Evolutionary conservation across 2,797 vertebrate species (phyloP).

Genomic region (Cercopithecus hamlyni): DNA sequence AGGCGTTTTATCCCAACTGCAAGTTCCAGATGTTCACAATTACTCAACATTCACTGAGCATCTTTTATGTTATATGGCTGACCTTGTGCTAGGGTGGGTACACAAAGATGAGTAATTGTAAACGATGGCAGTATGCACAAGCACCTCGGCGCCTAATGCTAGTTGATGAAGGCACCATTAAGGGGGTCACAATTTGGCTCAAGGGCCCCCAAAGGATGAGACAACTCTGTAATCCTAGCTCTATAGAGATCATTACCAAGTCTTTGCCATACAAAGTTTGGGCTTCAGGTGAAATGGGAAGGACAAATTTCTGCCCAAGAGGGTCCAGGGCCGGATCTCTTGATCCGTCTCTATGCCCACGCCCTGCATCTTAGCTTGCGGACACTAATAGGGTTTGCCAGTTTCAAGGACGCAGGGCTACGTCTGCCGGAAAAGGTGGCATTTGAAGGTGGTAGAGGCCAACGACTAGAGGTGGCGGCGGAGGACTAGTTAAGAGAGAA

Average conservation of each 20-base stretch:
- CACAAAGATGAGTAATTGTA: conserved; percentile 28
- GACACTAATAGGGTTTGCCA: not conserved
- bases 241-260: not conserved
- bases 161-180: not conserved
- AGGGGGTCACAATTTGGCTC: not conserved
- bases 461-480: not conserved
- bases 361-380: not conserved
- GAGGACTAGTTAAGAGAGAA: not conserved
- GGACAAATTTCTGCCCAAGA: not conserved
- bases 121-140: not conserved
- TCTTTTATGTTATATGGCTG: conserved; percentile 42
- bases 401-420: conserved; percentile 31
- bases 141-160: not conserved
- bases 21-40: not conserved
- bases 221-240: not conserved
- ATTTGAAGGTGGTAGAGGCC: not conserved
- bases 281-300: not conserved
- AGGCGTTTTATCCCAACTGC: not conserved
- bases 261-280: not conserved
- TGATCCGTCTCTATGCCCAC: not conserved
- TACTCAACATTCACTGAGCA: not conserved
- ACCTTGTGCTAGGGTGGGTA: conserved; percentile 51
- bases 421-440: not conserved
- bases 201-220: not conserved
- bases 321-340: not conserved